Evolutionary conservation across 2,113 vertebrate genomes (phyloP).

Genomic region (Phaethornis superciliosus): DNA sequence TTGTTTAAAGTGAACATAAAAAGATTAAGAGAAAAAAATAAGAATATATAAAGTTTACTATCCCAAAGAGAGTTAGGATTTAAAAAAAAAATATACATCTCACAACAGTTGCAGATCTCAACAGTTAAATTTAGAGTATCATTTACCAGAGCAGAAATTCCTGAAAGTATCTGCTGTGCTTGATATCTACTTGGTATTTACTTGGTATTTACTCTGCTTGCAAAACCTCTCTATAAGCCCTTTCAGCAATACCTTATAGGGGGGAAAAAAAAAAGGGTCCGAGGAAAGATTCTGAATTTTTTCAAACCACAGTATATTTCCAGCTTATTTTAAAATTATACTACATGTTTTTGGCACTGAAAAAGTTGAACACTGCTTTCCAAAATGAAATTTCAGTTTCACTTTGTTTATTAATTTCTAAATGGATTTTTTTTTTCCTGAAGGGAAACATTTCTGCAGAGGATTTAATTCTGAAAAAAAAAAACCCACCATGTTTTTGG

Average conservation of each 20-base stretch:
- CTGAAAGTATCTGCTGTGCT: neutral
- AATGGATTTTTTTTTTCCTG: neutral
- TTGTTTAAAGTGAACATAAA: neutral
- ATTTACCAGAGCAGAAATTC: neutral
- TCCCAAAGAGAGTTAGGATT: neutral
- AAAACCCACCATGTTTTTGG: neutral
- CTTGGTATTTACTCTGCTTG: neutral
- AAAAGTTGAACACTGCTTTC: neutral
- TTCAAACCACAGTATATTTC: neutral
- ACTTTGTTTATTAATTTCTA: neutral
- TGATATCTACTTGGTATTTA: no score
- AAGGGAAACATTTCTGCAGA: neutral
- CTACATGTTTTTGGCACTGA: neutral
- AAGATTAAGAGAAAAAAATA: neutral
- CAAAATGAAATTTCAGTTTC: neutral
- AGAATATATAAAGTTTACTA: neutral
- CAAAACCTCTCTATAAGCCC: neutral
- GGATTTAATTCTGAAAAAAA: neutral
- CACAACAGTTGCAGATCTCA: neutral
- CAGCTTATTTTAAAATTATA: neutral
- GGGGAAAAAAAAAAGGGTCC: neutral
- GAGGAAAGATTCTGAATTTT: neutral
- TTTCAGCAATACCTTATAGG: neutral
- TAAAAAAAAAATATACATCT: neutral
- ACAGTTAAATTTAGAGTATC: neutral